Evolutionary conservation across 2,797 vertebrate genomes (phyloP), one percentile per base, ranked within the genome.

Genomic region (Sciurus vulgaris): DNA sequence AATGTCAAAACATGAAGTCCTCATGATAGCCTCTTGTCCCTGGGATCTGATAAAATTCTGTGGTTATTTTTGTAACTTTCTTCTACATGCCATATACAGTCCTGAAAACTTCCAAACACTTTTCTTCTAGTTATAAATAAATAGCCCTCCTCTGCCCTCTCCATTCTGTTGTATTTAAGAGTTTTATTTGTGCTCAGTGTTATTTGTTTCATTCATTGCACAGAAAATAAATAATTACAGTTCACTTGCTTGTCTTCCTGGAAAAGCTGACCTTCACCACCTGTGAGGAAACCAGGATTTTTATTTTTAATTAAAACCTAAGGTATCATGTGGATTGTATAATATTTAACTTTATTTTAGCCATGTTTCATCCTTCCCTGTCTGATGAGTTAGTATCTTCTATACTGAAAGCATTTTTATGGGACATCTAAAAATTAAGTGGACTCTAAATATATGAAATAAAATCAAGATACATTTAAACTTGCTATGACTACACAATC

Each of bases 281-380:
- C 65, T 72, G 24, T 65, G 83, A 81, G 24, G 82, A 83, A 22
- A 70, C 7, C 24, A 76, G 56, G 22, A 47, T n/a, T 76, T 86
- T 95, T 77, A 51, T 82, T 81, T 76, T 79, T 20, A 69, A 74
- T 85, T 74, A 92, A 94, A 94, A 93, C 83, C 41, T 79, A 72
- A 74, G 30, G 47, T 81, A 26, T 24, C 44, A 33, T 18, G n/a
- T 41, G 26, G 26, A 59, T 61, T 67, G 5, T 13, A 82, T 59
- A 20, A 82, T 84, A 56, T 67, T 88, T 95, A 81, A 90, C 13
- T 79, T 70, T 70, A 77, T 65, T 67, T 81, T 89, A 86, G 78
- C 6, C 28, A 11, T 63, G n/a, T 54, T 90, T 95, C 33, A 33
- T 22, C 24, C 41, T 35, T 12, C n/a, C 10, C 73, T 11, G 35